Percentiles rank a stretch among this genome's conserved stretches.
Conservation (phyloP, 2,797 vertebrate genomes). For the Leptatherina wallacei region DNA sequence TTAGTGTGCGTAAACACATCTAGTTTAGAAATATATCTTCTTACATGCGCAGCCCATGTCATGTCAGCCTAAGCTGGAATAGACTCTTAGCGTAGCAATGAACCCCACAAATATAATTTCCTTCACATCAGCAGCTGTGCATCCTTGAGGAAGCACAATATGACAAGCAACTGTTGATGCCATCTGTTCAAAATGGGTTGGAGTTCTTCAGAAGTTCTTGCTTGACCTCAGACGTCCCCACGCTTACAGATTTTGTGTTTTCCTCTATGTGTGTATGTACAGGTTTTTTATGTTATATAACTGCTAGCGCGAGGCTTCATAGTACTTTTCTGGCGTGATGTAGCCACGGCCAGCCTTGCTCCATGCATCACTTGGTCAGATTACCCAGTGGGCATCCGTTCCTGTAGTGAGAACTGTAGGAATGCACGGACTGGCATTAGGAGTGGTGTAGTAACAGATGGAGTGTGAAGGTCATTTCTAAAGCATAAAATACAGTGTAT, state of each 20-base stretch:
- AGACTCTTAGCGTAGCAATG: slow-evolving; percentile 24
- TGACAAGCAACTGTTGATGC: slow-evolving; percentile 72
- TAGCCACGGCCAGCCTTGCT: slow-evolving; percentile 53
- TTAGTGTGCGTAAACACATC: background rate
- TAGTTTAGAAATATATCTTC: slow-evolving; percentile 10
- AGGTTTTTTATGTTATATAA: slow-evolving; percentile 69
- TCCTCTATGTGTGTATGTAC: background rate
- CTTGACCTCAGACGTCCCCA: slow-evolving; percentile 43
- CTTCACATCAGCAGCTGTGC: slow-evolving; percentile 60
- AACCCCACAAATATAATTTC: slow-evolving; percentile 31
- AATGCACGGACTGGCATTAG: slow-evolving; percentile 60
- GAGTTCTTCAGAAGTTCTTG: slow-evolving; percentile 46
- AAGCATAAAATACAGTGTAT: slow-evolving; percentile 15
- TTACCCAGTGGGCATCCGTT: slow-evolving; percentile 76
- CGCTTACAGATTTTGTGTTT: slow-evolving; percentile 6
- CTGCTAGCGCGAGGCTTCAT: slow-evolving; percentile 48
- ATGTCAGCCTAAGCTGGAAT: slow-evolving; percentile 15
- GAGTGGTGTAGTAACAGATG: slow-evolving; percentile 69
- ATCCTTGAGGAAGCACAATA: slow-evolving; percentile 63
- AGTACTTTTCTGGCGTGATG: slow-evolving; percentile 65
- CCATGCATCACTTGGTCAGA: slow-evolving; percentile 77
- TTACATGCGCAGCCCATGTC: slow-evolving; percentile 19
- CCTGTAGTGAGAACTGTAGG: slow-evolving; percentile 58
- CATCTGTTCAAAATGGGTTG: slow-evolving; percentile 61
- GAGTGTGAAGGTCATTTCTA: slow-evolving; percentile 76